Conservation (phyloP, 1,140 invertebrate genomes). For the Camponotus pennsylvanicus region DNA sequence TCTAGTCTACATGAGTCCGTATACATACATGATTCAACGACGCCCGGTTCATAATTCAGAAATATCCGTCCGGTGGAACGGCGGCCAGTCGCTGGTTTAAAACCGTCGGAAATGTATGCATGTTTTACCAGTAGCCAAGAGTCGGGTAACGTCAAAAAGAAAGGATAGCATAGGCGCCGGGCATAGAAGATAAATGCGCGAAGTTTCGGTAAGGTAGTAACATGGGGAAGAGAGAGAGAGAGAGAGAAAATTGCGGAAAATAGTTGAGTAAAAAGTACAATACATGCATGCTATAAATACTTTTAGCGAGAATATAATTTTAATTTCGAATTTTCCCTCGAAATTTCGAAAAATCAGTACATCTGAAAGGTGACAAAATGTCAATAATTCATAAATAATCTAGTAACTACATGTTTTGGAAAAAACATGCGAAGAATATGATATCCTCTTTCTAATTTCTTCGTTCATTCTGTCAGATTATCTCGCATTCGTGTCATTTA, state of each 20-base stretch:
- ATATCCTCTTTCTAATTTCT: not conserved
- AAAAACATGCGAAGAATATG: too few species aligned
- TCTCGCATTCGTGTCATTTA: not conserved
- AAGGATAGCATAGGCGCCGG: slow-evolving; percentile 25
- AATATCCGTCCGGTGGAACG: slow-evolving; percentile 64
- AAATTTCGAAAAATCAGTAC: not conserved
- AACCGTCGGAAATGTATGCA: slow-evolving; percentile 59
- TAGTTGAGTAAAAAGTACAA: slow-evolving; percentile 17
- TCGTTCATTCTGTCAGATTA: not conserved
- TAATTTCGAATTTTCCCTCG: not conserved
- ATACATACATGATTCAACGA: slow-evolving; percentile 55
- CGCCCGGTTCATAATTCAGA: slow-evolving; percentile 66
- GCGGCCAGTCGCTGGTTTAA: slow-evolving; percentile 18
- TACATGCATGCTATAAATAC: not conserved
- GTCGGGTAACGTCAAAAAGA: slow-evolving; percentile 52
- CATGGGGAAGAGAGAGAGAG: too few species aligned
- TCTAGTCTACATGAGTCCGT: slow-evolving; percentile 5
- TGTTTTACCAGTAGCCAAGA: slow-evolving; percentile 61
- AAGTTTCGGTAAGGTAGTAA: slow-evolving; percentile 6
- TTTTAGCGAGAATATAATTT: not conserved
- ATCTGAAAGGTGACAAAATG: not conserved
- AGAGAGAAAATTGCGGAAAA: slow-evolving; percentile 42
- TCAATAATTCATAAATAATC: too few species aligned
- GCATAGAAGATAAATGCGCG: slow-evolving; percentile 40
- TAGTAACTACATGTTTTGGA: not conserved